Evolutionary conservation across 2,888 invertebrate genomes (phyloP), one percentile per base, ranked within the genome.

Genomic region (Hyposoter didymator): DNA sequence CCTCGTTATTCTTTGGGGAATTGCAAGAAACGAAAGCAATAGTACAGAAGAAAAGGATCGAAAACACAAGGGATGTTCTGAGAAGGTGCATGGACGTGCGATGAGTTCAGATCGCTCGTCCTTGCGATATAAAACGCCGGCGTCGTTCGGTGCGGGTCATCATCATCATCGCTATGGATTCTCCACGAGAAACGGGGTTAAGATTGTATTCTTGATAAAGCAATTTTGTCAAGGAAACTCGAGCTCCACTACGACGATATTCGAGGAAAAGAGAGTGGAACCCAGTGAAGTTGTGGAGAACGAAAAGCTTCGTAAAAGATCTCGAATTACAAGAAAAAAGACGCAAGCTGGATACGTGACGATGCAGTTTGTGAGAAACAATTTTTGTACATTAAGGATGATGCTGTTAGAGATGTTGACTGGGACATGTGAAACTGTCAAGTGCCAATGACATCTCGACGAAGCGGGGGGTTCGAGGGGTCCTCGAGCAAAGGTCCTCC

Each of bases 381-480:
- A 52, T 43, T 39, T 32, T 67, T 35, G 47, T 49, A 55, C 6
- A 52, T 70, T 45, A 19, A 39, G 10, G 28, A 75, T 55, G 81
- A 74, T 32, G 73, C 0, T 22, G 59, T 72, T 52, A 59, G n/a
- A 6, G 83, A 64, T 73, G 83, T 72, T 81, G 78, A 70, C 43
- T 35, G 66, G 74, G 75, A 84, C 72, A 49, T 74, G 55, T 43
- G 72, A 84, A 78, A 67, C 74, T 62, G 72, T 79, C 66, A n/a
- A 78, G 84, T 84, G 89, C 91, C 93, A 93, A 93, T 93, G 93
- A 93, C 93, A 92, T 92, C 93, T 89, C 92, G 92, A 90, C 91
- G 92, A 88, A 91, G 90, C 90, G 93, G 91, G 90, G 93, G 93
- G 90, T 76, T 86, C 86, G 91, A 92, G 91, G 92, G 91, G 90